Base-by-base conservation (phyloP, 2,888 invertebrate genomes). In the Polietes domitor region DNA sequence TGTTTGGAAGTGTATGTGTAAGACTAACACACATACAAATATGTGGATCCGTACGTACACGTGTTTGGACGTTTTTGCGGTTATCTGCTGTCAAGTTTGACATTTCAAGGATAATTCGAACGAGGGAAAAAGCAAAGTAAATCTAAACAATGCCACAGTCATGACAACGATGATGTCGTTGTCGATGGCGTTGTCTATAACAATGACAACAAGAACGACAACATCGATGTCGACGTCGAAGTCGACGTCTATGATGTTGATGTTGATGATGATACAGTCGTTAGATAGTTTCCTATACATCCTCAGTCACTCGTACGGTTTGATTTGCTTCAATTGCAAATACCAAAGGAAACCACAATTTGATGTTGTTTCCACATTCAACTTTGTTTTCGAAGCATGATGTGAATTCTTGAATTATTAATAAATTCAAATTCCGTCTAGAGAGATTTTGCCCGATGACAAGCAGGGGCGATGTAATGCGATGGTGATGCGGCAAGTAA, bases 61-160 rank as follows among this genome's bases (percentile, higher is more conserved):
- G 32, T 76, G 12, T 76, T 21, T 32, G 61, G 32, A 71, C 5
- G 19, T 74, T 53, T n/a, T 72, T 53, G 58, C 43, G 41, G 73
- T 73, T 73, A 73, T 58, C 73, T 73, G 21, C 5, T 73, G 73
- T 73, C 58, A 73, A 43, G 41, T 58, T 73, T 73, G 41, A 73
- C 73, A 58, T 73, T 73, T 73, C 73, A 73, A 73, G 73, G 73
- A 73, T 43, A 73, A 19, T 10, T 53, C 21, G 10, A 53, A 10
- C 5, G 21, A 21, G 53, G n/a, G 58, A 0, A 24, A 21, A 58
- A 58, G 53, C 1, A 53, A 47, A 47, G 26, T 58, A 58, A 15
- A 26, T 24, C 24, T 58, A 58, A 58, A 58, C 58, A 58, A 58
- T 47, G 2, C 47, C n/a, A 47, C n/a, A 47, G n/a, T 47, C 47